These are phyloP conservation scores for Disparrhopalites patrizii DNA, from an alignment of 2,888 invertebrate genomes.

Conservation along the genomic window DNA sequence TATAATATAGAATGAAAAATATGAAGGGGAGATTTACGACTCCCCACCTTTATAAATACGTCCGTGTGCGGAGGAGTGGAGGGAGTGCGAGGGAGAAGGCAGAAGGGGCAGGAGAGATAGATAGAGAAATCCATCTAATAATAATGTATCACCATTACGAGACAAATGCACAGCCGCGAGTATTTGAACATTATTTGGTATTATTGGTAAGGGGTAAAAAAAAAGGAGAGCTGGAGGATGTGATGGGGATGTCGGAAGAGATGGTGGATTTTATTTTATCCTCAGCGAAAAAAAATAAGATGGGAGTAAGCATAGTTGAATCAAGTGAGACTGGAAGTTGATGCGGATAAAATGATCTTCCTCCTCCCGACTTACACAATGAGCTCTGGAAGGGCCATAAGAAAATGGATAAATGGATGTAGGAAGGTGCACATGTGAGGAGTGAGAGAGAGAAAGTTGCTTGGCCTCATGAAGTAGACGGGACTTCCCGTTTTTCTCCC, in stretches of 20 bases:
- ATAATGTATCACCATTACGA: constrained; percentile 20
- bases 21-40: constrained; percentile 13
- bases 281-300: neutral
- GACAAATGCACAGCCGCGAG: constrained; percentile 2
- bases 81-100: neutral
- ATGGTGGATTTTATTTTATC: constrained; percentile 7
- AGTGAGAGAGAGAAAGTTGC: too few relatives aligned
- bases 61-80: neutral
- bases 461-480: neutral
- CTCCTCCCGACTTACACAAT: neutral
- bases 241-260: neutral
- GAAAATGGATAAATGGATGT: too few relatives aligned
- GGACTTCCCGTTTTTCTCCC: neutral
- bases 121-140: constrained; percentile 14
- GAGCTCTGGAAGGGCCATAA: too few relatives aligned
- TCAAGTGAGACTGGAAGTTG: neutral
- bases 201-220: constrained; percentile 4
- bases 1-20: neutral
- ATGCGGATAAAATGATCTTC: constrained; percentile 3
- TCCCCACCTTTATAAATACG: neutral
- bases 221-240: neutral
- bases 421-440: too few relatives aligned
- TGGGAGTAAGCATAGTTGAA: neutral
- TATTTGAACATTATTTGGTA: neutral
- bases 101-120: too few relatives aligned